Evolutionary conservation across 2,888 invertebrate species (phyloP).

Genomic region (Balanococcus diminutus): DNA sequence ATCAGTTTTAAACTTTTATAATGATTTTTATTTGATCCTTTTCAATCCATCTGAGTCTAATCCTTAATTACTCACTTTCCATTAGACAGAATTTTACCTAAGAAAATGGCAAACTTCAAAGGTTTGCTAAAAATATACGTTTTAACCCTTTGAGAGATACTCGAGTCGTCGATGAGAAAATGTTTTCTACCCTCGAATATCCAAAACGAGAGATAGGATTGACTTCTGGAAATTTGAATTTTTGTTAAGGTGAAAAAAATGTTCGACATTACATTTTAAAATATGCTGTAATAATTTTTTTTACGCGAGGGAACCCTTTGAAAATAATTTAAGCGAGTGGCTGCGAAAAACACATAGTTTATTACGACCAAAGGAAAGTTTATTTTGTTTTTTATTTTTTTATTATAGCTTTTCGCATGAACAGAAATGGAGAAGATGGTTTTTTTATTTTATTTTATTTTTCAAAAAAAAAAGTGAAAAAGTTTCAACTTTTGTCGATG

Average conservation of each 20-base stretch:
- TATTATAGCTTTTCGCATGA: constrained; percentile 13
- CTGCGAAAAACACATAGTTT: background rate
- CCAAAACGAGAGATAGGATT: background rate
- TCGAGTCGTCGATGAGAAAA: background rate
- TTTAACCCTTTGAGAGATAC: background rate
- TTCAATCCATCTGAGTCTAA: no score
- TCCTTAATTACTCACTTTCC: no score
- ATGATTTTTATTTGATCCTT: no score
- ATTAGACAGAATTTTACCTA: no score
- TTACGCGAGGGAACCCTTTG: background rate
- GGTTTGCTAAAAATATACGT: no score
- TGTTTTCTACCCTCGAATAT: background rate
- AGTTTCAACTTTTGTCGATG: constrained; percentile 31
- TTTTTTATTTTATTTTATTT: background rate
- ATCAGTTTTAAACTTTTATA: no score
- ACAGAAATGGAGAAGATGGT: constrained; percentile 17
- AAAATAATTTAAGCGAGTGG: constrained; percentile 24
- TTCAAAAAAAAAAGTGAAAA: background rate
- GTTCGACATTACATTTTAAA: background rate
- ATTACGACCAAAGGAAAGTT: constrained; percentile 20
- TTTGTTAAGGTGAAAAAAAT: background rate
- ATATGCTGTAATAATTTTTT: background rate
- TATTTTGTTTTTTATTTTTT: constrained; percentile 29
- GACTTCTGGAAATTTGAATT: background rate
- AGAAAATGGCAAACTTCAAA: no score